These are phyloP conservation scores for Synaphobranchus kaupii DNA, from an alignment of 2,797 vertebrate species.

Conservation along the genomic window DNA sequence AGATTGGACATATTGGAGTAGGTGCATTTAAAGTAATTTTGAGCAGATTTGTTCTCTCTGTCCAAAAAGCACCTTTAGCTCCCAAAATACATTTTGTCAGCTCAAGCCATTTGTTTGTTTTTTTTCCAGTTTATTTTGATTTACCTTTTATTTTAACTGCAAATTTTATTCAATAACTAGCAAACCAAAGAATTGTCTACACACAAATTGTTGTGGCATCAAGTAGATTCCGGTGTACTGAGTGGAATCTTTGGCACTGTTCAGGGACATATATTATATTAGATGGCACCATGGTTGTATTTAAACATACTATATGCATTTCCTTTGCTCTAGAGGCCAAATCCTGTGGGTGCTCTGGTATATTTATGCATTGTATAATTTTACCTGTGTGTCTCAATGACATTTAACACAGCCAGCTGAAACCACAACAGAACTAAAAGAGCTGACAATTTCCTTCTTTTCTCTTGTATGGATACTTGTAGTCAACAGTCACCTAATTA, in stretches of 20 bases:
- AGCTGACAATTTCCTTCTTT: slow-evolving; percentile 22
- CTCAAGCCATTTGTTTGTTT: slow-evolving; percentile 38
- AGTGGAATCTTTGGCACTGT: not conserved
- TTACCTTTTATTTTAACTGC: not conserved
- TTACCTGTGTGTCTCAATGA: slow-evolving; percentile 30
- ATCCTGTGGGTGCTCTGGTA: not conserved
- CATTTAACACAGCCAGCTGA: slow-evolving; percentile 31
- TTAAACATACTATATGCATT: not conserved
- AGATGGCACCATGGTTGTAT: not conserved
- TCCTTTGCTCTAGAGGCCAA: not conserved
- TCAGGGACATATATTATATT: not conserved
- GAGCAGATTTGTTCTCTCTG: slow-evolving; percentile 51
- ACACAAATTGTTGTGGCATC: not conserved
- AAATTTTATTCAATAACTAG: not conserved
- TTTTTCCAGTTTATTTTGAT: not conserved
- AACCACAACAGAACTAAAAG: slow-evolving; percentile 8
- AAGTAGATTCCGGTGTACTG: not conserved
- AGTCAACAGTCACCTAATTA: slow-evolving; percentile 35
- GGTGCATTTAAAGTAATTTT: slow-evolving; percentile 23
- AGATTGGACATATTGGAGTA: not conserved
- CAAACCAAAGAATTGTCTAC: not conserved
- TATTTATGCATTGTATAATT: slow-evolving; percentile 3
- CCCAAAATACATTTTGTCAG: slow-evolving; percentile 62
- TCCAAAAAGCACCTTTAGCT: slow-evolving; percentile 61
- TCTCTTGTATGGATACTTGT: not conserved